These are phyloP conservation scores for Onychorhynchus coronatus DNA, from an alignment of 2,113 vertebrate genomes.

Conservation along the genomic window DNA sequence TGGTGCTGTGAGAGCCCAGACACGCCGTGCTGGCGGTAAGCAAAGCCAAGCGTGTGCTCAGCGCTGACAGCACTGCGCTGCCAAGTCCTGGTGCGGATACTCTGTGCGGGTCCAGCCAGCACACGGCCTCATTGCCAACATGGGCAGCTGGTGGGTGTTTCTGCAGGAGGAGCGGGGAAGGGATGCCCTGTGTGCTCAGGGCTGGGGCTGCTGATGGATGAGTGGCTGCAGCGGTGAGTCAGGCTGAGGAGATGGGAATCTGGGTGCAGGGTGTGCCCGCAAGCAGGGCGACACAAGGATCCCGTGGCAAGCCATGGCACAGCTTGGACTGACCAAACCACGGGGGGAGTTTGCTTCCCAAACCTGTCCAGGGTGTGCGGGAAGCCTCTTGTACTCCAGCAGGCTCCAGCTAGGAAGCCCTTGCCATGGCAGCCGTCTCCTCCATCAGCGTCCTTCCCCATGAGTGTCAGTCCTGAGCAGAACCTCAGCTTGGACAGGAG, in stretches of 20 bases:
- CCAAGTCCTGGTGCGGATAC: not conserved
- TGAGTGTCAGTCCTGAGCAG: accelerated
- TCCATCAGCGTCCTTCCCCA: not conserved
- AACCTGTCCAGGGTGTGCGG: not conserved
- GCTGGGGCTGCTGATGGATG: not conserved
- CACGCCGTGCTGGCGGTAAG: not conserved
- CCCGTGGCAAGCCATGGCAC: not conserved
- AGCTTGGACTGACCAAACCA: not conserved
- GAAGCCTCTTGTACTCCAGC: not conserved
- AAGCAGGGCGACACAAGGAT: not conserved
- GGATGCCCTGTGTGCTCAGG: not conserved
- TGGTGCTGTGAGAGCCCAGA: not conserved
- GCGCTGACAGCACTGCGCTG: not conserved
- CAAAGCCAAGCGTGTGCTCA: not conserved
- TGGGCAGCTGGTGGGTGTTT: not conserved
- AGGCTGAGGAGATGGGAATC: not conserved
- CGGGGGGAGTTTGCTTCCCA: not conserved
- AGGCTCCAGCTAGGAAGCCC: not conserved
- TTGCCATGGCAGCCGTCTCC: not conserved
- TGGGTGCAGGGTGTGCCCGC: not conserved
- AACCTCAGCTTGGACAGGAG: not conserved
- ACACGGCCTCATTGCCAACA: accelerated
- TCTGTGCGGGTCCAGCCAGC: not conserved
- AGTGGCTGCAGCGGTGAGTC: not conserved
- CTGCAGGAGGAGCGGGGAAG: not conserved